Base-by-base conservation (phyloP, 2,797 vertebrate species). In the Cheirogaleus major region DNA sequence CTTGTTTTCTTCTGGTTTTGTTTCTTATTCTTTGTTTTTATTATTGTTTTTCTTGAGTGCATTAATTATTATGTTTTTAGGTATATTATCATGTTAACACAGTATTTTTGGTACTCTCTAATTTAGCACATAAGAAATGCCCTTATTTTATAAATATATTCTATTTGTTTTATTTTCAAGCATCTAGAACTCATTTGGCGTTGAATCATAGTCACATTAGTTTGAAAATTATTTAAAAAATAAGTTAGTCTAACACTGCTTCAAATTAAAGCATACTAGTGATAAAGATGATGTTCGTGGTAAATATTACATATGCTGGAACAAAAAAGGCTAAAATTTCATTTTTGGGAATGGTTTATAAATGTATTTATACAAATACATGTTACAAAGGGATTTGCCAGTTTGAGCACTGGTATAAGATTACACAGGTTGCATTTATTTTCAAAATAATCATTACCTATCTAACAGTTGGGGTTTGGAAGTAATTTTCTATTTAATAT, bases 1-100 rank as follows among this genome's bases (percentile, higher is more conserved):
- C 7, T 38, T 67, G 15, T n/a, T 72, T 59, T 55, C 7, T 59
- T 92, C 27, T 50, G 7, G 22, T 78, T 78, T 75, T 67, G 25
- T 59, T 72, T 85, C 38, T 79, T 82, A 4, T 55, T 91, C n/a
- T 61, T 93, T 95, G n/a, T 30, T 59, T 93, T 32, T 90, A 20
- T 27, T 43, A 5, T n/a, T 82, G 7, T 79, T 89, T 20, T 45
- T 86, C 45, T 72, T 59, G 22, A 35, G 27, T 20, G 75, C 57
- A 73, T 50, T 87, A 59, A 45, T 95, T 67, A 78, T 38, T 69
- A 92, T 59, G 2, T 6, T 59, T 35, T 57, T 23, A 25, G 41
- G 2, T 32, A 85, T 57, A 78, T 38, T 45, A 69, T 65, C n/a
- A 52, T 50, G 12, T 25, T 91, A 73, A 63, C 35, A 59, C 4